These are phyloP conservation scores for Proctacanthus coquilletti DNA, from an alignment of 1,140 invertebrate species.

Conservation along the genomic window DNA sequence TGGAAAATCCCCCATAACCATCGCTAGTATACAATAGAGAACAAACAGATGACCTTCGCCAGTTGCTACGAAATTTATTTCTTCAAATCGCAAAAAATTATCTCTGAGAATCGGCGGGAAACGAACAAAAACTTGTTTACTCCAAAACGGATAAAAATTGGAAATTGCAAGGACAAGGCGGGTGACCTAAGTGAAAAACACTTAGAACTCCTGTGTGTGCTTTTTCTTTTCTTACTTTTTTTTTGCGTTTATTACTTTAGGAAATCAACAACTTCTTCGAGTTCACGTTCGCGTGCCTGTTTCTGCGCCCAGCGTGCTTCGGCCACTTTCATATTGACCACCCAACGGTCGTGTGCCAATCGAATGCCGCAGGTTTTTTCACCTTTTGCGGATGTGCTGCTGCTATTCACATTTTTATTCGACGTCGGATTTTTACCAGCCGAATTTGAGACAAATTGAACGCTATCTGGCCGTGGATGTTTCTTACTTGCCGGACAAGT, in stretches of 20 bases:
- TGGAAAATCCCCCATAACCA: no score
- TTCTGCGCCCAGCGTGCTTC: constrained; percentile 65
- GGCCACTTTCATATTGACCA: constrained; percentile 48
- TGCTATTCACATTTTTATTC: constrained; percentile 6
- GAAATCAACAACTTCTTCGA: constrained; percentile 60
- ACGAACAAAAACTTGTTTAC: no score
- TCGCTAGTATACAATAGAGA: no score
- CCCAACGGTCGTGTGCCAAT: constrained; percentile 64
- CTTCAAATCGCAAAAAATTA: no score
- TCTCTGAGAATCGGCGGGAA: no score
- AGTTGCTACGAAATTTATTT: no score
- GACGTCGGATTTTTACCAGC: neutral
- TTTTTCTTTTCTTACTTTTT: neutral
- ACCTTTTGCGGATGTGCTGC: constrained; percentile 7
- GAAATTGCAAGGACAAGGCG: no score
- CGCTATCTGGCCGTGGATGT: constrained; percentile 24
- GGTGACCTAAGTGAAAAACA: no score
- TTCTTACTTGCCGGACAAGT: constrained; percentile 23
- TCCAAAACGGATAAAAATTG: no score
- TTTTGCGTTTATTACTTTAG: constrained; percentile 30
- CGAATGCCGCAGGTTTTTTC: constrained; percentile 36
- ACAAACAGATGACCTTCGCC: no score
- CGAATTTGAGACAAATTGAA: constrained; percentile 14
- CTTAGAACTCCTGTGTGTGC: no score
- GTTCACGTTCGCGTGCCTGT: constrained; percentile 54